Percentiles rank a stretch among this genome's conserved stretches.
Evolutionary conservation across 2,797 vertebrate genomes (phyloP).

Genomic region (Vultur gryphus): DNA sequence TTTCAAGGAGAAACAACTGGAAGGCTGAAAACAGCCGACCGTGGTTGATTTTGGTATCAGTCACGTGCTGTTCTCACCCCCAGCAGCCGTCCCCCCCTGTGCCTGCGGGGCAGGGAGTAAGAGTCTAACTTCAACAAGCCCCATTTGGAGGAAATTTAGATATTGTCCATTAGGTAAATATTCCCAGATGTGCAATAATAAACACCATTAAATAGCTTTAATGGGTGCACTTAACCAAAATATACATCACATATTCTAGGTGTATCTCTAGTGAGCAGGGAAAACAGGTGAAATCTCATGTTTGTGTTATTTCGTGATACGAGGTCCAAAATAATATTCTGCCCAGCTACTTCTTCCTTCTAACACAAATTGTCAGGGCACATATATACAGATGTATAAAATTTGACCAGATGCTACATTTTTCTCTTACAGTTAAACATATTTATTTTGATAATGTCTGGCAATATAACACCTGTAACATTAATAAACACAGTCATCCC

Average conservation of each 20-base stretch:
- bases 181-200: background rate
- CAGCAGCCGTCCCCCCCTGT: background rate
- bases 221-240: background rate
- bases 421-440: conserved; percentile 4
- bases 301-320: background rate
- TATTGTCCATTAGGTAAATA: background rate
- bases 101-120: background rate
- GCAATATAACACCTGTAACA: conserved; percentile 12
- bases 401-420: background rate
- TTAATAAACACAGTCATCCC: conserved; percentile 28
- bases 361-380: background rate
- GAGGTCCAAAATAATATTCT: background rate
- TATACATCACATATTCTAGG: background rate
- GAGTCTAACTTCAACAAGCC: background rate
- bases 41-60: background rate
- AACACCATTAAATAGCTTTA: background rate
- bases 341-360: background rate
- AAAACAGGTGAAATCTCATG: background rate
- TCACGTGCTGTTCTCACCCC: background rate
- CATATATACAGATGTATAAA: background rate
- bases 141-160: background rate
- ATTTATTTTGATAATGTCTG: conserved; percentile 51
- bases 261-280: background rate
- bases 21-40: background rate
- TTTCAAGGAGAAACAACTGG: background rate